Base-by-base conservation (phyloP, 2,797 vertebrate species). In the Chelonia mydas region DNA sequence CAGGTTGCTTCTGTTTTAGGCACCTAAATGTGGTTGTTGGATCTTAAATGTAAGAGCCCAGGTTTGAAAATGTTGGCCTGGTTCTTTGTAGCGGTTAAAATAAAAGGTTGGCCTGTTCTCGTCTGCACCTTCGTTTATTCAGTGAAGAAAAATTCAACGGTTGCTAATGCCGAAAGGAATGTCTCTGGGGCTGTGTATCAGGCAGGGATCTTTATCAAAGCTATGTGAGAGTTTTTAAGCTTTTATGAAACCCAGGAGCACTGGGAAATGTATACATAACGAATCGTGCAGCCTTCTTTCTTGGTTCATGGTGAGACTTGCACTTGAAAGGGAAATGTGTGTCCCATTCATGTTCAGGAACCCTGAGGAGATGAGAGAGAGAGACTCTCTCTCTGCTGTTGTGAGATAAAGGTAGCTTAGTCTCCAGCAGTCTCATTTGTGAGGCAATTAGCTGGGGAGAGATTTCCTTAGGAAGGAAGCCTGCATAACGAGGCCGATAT, bases 201-300 rank as follows among this genome's bases (percentile, higher is more conserved):
- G 15, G 19, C 2, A 1, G 2, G 2, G 33, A 6, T 12, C 28
- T 55, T 86, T 31, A 28, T 72, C 23, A 4, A 90, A 50, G 12
- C 4, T 84, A 8, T 27, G 17, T 27, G 88, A 89, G 27, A 49
- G 21, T 21, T 93, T 92, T 78, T 11, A 59, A 6, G 0, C 57
- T 80, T 51, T 74, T 59, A 16, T 0, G 0, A 88, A 55, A 0
- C 1, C 0, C 41, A 41, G 28, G 6, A n/a, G 21, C 78, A 37
- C 3, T 53, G 49, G 78, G 19, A 80, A 25, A n/a, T 80, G 33
- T 53, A 53, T 80, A 53, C 33, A 80, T 37, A 53, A 80, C 49
- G 27, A n/a, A 80, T n/a, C 11, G n/a, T 11, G n/a, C n/a, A 31
- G 2, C 31, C 50, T 86, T 61, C 27, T 59, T 77, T 27, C 50